Evolutionary conservation across 2,797 vertebrate species (phyloP).

Genomic region (Danio aesculapii): DNA sequence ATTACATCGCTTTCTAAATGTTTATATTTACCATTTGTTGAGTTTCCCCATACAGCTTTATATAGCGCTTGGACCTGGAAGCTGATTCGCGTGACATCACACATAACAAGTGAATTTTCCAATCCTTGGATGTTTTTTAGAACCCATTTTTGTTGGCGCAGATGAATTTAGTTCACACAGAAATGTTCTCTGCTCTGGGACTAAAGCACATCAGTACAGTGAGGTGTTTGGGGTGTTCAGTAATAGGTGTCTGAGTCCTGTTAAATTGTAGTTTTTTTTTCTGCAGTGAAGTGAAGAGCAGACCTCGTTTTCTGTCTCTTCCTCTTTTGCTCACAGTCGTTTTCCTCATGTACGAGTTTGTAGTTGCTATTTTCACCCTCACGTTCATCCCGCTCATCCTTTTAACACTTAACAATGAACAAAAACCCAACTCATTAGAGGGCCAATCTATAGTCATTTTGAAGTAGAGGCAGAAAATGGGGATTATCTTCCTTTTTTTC

Average conservation of each 20-base stretch:
- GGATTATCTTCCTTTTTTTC: conserved; percentile 3
- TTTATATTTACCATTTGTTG: no score
- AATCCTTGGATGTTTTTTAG: background rate
- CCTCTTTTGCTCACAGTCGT: background rate
- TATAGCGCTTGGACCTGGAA: no score
- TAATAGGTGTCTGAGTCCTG: background rate
- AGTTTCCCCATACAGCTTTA: no score
- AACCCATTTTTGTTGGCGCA: background rate
- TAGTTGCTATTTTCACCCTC: conserved; percentile 30
- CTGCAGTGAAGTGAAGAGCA: conserved; percentile 7
- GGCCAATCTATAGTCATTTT: conserved; percentile 43
- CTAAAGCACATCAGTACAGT: background rate
- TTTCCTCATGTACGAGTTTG: background rate
- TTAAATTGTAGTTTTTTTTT: background rate
- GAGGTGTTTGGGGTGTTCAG: background rate
- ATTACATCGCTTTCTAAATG: no score
- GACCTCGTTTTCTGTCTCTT: conserved; percentile 7
- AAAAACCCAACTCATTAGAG: conserved; percentile 8
- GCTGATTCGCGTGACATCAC: no score
- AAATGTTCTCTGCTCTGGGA: background rate
- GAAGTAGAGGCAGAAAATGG: conserved; percentile 30
- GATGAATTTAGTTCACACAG: background rate
- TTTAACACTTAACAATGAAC: conserved; percentile 21
- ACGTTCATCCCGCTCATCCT: background rate
- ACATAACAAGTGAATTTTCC: no score